phyloP scores from a whole-genome alignment of 2,113 vertebrate species.

The Nesoenas mayeri region DNA sequence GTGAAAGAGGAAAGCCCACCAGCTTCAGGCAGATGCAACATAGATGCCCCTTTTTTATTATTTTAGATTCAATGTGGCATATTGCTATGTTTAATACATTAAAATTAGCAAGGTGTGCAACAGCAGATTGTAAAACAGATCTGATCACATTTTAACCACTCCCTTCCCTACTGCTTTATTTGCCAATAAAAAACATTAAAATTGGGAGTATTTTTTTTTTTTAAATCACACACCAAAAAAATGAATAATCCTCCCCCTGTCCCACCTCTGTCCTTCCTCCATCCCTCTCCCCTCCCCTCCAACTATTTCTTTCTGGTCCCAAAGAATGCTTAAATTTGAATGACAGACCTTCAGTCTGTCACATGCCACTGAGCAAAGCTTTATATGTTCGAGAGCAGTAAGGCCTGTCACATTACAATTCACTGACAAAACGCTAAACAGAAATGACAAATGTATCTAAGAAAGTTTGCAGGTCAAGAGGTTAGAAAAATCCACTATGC shows the following conservation, averaged over 20 bases:
- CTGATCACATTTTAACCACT: background rate
- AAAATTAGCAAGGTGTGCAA: background rate
- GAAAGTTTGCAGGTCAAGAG: background rate
- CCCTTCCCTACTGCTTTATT: background rate
- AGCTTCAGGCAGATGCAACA: background rate
- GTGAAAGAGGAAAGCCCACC: background rate
- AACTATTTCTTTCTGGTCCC: background rate
- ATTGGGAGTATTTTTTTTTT: background rate
- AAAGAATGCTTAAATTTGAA: background rate
- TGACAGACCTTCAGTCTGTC: accelerated
- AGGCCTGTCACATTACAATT: background rate
- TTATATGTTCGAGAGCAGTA: background rate
- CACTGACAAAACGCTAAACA: background rate
- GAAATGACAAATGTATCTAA: background rate
- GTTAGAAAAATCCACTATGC: background rate
- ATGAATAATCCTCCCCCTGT: accelerated
- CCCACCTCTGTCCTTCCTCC: accelerated
- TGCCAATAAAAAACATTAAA: background rate
- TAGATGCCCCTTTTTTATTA: background rate
- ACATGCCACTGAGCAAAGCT: background rate
- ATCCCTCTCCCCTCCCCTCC: too few relatives aligned
- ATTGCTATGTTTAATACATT: background rate
- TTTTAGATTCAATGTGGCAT: background rate
- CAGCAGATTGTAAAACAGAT: background rate
- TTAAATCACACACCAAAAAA: background rate